Evolutionary conservation across 2,113 vertebrate genomes (phyloP).

Genomic region (Syngnathus floridae): DNA sequence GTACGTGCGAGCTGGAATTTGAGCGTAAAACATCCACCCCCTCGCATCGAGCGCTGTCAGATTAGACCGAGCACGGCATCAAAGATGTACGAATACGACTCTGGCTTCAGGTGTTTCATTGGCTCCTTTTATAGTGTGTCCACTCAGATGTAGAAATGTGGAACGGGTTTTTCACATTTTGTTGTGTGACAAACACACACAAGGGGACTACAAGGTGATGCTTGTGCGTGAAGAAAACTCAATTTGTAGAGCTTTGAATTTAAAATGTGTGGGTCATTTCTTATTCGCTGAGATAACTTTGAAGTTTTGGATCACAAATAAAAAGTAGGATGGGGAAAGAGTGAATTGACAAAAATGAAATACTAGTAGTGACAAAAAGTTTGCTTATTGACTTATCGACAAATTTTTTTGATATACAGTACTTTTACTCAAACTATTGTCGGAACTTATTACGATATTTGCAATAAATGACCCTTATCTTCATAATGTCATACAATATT

Average conservation of each 20-base stretch:
- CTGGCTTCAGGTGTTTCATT: slow-evolving; percentile 28
- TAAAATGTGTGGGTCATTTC: not conserved
- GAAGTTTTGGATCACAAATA: not conserved
- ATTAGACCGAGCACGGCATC: slow-evolving; percentile 19
- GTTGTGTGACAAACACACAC: not conserved
- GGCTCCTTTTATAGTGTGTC: slow-evolving; percentile 21
- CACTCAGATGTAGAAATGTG: slow-evolving; percentile 27
- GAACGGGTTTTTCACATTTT: not conserved
- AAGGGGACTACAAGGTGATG: not conserved
- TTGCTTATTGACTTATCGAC: too few relatives aligned
- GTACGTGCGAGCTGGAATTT: slow-evolving; percentile 25
- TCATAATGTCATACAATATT: not conserved
- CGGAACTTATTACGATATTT: not conserved
- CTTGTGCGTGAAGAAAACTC: not conserved
- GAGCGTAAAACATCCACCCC: slow-evolving; percentile 12
- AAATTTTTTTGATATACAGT: too few relatives aligned
- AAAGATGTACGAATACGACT: slow-evolving; percentile 25
- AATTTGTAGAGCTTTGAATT: not conserved
- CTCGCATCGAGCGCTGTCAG: slow-evolving; percentile 31
- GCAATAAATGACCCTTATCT: not conserved
- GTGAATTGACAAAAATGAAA: not conserved
- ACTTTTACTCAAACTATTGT: not conserved
- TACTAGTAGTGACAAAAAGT: too few relatives aligned
- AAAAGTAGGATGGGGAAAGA: not conserved
- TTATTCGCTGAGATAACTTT: not conserved